A percentile compares a stretch with the other conserved stretches of the same genome.
phyloP scores from a whole-genome alignment of 92 coral and sea anemone genomes.

The Paragorgia papillata region DNA sequence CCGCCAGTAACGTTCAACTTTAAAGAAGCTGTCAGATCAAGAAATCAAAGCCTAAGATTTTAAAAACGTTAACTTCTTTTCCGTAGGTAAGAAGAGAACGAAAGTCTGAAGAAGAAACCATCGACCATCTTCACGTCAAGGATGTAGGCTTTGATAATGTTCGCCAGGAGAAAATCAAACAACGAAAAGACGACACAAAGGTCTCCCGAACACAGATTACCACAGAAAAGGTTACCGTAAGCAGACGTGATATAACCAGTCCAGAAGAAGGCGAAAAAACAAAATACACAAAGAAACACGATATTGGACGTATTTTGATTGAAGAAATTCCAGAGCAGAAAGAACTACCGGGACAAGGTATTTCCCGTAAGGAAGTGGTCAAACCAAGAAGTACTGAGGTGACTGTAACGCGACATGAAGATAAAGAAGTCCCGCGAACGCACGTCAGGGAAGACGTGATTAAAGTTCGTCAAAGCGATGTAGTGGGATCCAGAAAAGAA shows the following conservation, averaged over 20 bases:
- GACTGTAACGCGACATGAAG: background rate
- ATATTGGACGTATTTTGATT: background rate
- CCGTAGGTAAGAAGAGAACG: background rate
- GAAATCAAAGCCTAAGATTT: too few relatives aligned
- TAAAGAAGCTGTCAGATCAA: too few relatives aligned
- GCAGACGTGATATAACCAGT: too few relatives aligned
- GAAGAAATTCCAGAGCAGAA: background rate
- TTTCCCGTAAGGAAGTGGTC: background rate
- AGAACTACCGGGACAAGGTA: background rate
- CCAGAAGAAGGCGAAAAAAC: too few relatives aligned
- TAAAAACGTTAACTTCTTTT: background rate
- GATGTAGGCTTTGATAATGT: background rate
- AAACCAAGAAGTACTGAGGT: background rate
- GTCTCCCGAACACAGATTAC: background rate
- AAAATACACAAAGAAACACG: background rate
- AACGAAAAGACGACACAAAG: background rate
- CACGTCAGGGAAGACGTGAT: slow-evolving; percentile 1
- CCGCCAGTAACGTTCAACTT: too few relatives aligned
- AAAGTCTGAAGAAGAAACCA: background rate
- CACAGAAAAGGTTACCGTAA: too few relatives aligned
- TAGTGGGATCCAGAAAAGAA: background rate
- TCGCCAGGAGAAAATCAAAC: background rate
- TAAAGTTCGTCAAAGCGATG: background rate
- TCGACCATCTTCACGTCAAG: background rate
- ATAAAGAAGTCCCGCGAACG: background rate